These are phyloP conservation scores for Trematomus loennbergii DNA, from an alignment of 2,113 vertebrate species.

Conservation along the genomic window DNA sequence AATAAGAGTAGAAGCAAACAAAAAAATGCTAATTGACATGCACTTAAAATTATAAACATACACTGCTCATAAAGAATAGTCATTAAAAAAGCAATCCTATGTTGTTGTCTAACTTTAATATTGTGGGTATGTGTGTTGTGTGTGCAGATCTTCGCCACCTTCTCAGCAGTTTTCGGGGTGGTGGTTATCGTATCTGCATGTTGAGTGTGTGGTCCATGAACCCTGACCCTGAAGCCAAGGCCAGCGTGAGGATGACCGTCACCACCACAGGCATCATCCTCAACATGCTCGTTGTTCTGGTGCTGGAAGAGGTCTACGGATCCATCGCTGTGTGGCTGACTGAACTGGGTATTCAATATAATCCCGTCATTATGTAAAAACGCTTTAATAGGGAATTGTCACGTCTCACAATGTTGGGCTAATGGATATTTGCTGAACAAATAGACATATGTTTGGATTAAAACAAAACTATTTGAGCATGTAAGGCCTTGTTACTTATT, in stretches of 20 bases:
- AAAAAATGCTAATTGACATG: not conserved
- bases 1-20: not conserved
- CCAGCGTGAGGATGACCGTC: conserved; percentile 92
- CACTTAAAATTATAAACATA: not conserved
- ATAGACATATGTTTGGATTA: no score
- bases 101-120: not conserved
- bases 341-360: conserved; percentile 88
- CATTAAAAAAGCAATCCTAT: not conserved
- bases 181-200: conserved; percentile 94
- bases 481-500: not conserved
- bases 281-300: conserved; percentile 95
- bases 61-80: no score
- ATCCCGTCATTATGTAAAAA: not conserved
- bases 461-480: not conserved
- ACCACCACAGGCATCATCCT: conserved; percentile 96
- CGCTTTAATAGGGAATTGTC: not conserved
- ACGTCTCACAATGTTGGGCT: not conserved
- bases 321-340: conserved; percentile 95
- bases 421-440: no score
- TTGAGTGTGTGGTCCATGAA: conserved; percentile 93
- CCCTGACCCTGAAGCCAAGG: conserved; percentile 87
- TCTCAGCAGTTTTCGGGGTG: conserved; percentile 94
- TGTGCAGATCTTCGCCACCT: conserved; percentile 89
- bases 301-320: conserved; percentile 97
- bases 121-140: conserved; percentile 2